Evolutionary conservation across 2,888 invertebrate species (phyloP), one percentile per base, ranked within the genome.

Genomic region (Neria commutata): DNA sequence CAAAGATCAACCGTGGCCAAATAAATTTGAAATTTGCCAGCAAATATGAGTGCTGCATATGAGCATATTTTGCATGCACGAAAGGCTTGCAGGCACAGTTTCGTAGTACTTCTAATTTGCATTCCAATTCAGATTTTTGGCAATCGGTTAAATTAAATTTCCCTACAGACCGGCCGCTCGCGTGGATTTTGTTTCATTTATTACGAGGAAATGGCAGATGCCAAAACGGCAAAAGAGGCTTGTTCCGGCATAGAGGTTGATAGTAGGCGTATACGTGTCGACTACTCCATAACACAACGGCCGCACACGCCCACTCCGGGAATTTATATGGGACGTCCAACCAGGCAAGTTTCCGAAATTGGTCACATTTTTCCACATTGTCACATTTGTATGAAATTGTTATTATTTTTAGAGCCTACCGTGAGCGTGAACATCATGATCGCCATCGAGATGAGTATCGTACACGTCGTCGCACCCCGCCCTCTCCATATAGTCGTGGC

Each of bases 241-340:
- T 95, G 95, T 75, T 90, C 91, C 56, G 98, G 97, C 56, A 92
- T 95, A 88, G 95, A 95, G 83, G 91, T 98, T 52, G 96, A 97
- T 82, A 94, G 94, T 0, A 88, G 96, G 57, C 88, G 91, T 72
- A 96, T 98, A 72, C 86, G 98, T 68, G 97, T 98, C 8, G 98
- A 97, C 83, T 98, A 88, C 83, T 97, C 97, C 5, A 95, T 98
- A 73, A 98, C 98, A 42, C 91, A 95, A 83, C 87, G 97, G 60
- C 94, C 98, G 10, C 98, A 98, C 80, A 96, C 97, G 1, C 98
- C 98, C 11, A 98, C 98, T 4, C 98, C 98, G 6, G 98, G 98
- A 57, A 91, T 97, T 69, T 98, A 98, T 78, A 94, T 96, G 91
- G 98, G 98, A 50, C 93, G 92, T 82, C 93, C 95, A 1, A 94